Evolutionary conservation across 23 tunicate genomes (phyloP).

Genomic region (Trididemnum clinides): DNA sequence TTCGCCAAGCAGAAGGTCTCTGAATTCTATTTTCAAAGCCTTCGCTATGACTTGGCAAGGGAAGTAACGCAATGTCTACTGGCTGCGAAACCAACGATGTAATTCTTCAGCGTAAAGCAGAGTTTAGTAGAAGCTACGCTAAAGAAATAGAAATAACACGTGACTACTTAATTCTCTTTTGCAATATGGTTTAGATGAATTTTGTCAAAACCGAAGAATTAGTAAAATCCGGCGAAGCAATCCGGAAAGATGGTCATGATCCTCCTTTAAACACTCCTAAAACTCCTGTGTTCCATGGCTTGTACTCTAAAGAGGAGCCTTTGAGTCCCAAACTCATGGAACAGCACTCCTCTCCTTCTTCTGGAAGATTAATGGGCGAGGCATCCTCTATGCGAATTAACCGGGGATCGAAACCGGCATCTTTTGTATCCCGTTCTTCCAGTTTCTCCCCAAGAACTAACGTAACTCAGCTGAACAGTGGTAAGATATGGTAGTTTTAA

Average conservation of each 20-base stretch:
- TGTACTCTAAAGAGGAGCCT: background rate
- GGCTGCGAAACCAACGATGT: too few relatives aligned
- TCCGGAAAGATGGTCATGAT: background rate
- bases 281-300: background rate
- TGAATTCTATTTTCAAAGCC: too few relatives aligned
- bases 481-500: too few relatives aligned
- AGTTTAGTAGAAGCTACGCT: too few relatives aligned
- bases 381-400: background rate
- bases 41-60: too few relatives aligned
- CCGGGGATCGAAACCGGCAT: constrained; percentile 38
- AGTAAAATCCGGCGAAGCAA: background rate
- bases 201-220: too few relatives aligned
- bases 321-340: background rate
- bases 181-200: too few relatives aligned
- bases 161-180: too few relatives aligned
- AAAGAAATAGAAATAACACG: too few relatives aligned
- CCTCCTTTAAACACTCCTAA: constrained; percentile 33
- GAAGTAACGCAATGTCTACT: too few relatives aligned
- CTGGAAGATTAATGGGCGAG: background rate
- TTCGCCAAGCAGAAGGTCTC: too few relatives aligned
- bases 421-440: constrained; percentile 28
- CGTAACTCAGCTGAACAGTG: background rate
- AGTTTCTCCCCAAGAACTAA: constrained; percentile 30
- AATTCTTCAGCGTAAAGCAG: too few relatives aligned
- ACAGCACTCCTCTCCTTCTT: background rate